Conservation (phyloP, 2,888 invertebrate species). For the Hipparchia semele region DNA sequence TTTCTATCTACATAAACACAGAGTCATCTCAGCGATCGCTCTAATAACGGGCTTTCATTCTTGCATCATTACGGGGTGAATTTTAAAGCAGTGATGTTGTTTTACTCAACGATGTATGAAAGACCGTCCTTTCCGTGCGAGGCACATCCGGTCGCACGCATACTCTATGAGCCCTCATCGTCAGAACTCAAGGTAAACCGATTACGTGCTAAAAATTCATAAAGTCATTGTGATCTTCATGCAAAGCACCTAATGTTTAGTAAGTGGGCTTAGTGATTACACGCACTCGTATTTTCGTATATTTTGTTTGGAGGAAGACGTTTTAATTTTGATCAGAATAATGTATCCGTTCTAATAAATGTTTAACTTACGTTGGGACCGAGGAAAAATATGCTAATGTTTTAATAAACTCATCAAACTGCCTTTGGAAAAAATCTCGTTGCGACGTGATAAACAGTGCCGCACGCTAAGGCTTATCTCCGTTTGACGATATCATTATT, state of each 20-base stretch:
- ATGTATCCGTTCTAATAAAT: conserved; percentile 24
- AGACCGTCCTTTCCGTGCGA: conserved; percentile 57
- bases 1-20: conserved; percentile 36
- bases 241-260: conserved; percentile 59
- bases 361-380: conserved; percentile 41
- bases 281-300: conserved; percentile 44
- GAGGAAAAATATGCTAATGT: conserved; percentile 39
- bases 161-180: conserved; percentile 66
- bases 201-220: conserved; percentile 78
- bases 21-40: conserved; percentile 60
- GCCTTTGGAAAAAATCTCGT: conserved; percentile 60
- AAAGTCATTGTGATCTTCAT: conserved; percentile 66
- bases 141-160: conserved; percentile 68
- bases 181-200: conserved; percentile 70
- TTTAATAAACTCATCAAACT: conserved; percentile 59
- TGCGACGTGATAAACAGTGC: conserved; percentile 72
- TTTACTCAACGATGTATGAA: conserved; percentile 78
- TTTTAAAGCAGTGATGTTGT: conserved; percentile 72
- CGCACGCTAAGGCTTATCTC: conserved; percentile 73
- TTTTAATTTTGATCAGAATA: conserved; percentile 21
- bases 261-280: conserved; percentile 59
- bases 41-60: conserved; percentile 66
- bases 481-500: conserved; percentile 79
- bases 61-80: conserved; percentile 70
- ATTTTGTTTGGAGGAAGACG: conserved; percentile 24